phyloP scores from a whole-genome alignment of 2,888 invertebrate genomes.

The Salpingus planirostris region DNA sequence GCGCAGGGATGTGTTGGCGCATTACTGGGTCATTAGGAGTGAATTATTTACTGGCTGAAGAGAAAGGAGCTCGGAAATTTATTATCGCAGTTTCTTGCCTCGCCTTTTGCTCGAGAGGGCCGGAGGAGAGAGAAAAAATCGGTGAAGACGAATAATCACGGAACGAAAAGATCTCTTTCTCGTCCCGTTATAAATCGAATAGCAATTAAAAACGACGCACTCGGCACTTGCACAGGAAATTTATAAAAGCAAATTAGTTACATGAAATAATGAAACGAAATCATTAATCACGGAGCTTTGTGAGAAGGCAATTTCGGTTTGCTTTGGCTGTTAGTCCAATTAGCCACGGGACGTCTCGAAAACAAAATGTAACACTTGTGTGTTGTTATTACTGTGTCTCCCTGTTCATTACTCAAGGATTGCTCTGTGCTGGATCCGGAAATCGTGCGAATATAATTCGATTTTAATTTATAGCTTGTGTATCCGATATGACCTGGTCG shows the following conservation, averaged over 20 bases:
- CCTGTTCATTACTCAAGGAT: too few species aligned
- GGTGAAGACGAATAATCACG: too few species aligned
- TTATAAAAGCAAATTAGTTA: slow-evolving; percentile 8
- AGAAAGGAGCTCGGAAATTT: slow-evolving; percentile 7
- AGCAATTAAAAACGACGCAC: too few species aligned
- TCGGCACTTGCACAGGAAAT: slow-evolving; percentile 1
- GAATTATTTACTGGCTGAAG: slow-evolving; percentile 8
- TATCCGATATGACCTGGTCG: too few species aligned
- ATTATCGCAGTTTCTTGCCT: slow-evolving; percentile 4
- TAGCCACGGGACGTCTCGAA: slow-evolving; percentile 6
- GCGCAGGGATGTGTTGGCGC: slow-evolving; percentile 7
- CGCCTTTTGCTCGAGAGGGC: background rate
- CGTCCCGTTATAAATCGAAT: too few species aligned
- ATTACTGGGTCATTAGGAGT: slow-evolving; percentile 10
- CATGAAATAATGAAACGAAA: slow-evolving; percentile 5
- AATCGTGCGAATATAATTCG: too few species aligned
- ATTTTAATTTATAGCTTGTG: too few species aligned
- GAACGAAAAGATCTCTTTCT: too few species aligned
- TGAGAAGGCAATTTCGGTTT: slow-evolving; percentile 3
- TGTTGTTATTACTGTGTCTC: too few species aligned
- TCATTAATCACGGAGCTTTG: slow-evolving; percentile 7
- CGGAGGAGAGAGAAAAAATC: too few species aligned
- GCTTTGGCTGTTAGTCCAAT: slow-evolving; percentile 1
- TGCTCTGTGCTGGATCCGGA: too few species aligned
- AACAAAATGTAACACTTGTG: too few species aligned